Evolutionary conservation across 2,888 invertebrate species (phyloP), one percentile per base, ranked within the genome.

Genomic region (Cetonia aurata): DNA sequence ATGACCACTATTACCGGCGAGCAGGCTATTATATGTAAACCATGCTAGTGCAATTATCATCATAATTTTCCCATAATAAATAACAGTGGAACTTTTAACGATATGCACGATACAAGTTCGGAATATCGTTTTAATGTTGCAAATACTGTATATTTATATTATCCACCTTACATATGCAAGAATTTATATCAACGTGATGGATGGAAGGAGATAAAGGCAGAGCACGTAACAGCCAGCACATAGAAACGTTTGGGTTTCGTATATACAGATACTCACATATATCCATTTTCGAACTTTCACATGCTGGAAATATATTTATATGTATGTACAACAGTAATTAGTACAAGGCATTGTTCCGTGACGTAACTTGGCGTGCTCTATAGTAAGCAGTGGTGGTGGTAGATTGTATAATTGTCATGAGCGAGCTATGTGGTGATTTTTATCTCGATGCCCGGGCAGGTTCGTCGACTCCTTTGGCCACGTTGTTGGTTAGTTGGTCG

Each of bases 291-390:
- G 60, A 69, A 70, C 70, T 73, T 73, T 73, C 73, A 73, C 73
- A 25, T 25, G 25, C 69, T 70, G 48, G 33, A 65, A 50, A 50
- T 65, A 65, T 50, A 73, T 69, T 46, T 60, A 60, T 60, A 17
- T 52, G 15, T 13, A 56, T 69, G 59, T 71, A 72, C 60, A 70
- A 70, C 66, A 62, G 69, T 74, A 72, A 71, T 73, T 73, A 73
- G 72, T 65, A 46, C 50, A 71, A 70, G 68, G 71, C 74, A 74
- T 74, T 74, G 74, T 74, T 74, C 74, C 74, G 72, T 72, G 72
- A 74, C 74, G 67, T 71, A 69, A 25, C 56, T 71, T 12, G 42
- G 55, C 52, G 46, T 50, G 50, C 62, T 65, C 15, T 65, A 13
- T 50, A 50, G 37, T 65, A 65, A 37, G 37, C 8, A 37, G 9